Conservation (phyloP, 2,888 invertebrate genomes). For the Trachelus tabidus region DNA sequence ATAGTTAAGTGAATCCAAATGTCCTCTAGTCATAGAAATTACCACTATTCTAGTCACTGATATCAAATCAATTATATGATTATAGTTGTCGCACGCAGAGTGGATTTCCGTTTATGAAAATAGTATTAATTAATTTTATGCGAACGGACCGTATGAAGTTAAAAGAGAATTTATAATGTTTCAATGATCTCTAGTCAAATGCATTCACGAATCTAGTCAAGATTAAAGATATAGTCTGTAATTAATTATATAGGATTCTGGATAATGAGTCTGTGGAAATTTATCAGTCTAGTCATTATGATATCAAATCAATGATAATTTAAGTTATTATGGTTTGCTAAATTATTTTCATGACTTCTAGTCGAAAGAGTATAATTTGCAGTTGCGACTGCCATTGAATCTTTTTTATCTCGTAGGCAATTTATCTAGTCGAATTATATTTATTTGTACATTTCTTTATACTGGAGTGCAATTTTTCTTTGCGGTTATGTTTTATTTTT, state of each 20-base stretch:
- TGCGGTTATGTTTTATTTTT: constrained; percentile 39
- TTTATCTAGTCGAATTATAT: background rate
- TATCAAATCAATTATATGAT: background rate
- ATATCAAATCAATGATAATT: background rate
- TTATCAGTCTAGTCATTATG: background rate
- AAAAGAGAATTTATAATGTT: background rate
- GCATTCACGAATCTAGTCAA: background rate
- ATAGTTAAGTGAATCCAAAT: constrained; percentile 41
- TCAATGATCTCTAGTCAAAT: constrained; percentile 1
- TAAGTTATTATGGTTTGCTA: background rate
- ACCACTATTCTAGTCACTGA: constrained; percentile 13
- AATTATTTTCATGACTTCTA: background rate
- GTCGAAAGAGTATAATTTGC: background rate
- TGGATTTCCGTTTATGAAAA: background rate
- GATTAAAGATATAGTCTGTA: background rate
- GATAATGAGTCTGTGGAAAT: background rate
- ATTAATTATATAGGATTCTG: background rate
- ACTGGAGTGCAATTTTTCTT: constrained; percentile 26
- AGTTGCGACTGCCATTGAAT: background rate
- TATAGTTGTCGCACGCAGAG: background rate
- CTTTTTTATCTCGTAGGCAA: background rate
- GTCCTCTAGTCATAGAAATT: constrained; percentile 18
- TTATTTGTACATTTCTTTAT: background rate
- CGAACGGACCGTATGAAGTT: background rate
- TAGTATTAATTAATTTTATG: background rate